These are phyloP conservation scores for Platorchestia sp. DNA, from an alignment of 1,140 invertebrate genomes.

Conservation along the genomic window DNA sequence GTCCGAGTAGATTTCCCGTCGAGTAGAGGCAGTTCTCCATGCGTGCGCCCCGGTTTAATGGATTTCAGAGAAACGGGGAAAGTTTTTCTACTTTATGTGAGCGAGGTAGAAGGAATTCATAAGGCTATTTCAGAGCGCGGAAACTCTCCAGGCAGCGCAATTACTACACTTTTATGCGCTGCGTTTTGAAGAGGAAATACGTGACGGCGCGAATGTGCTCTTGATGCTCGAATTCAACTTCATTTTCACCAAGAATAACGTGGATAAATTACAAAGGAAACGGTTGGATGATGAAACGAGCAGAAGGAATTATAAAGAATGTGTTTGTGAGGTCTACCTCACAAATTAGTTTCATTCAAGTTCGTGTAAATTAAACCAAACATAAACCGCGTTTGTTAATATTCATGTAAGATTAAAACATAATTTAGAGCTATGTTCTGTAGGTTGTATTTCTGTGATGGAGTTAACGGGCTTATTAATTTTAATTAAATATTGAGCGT, in stretches of 20 bases:
- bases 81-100: background rate
- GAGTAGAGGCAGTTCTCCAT: background rate
- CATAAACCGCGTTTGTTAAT: too few relatives aligned
- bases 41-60: background rate
- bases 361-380: too few relatives aligned
- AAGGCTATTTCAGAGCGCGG: background rate
- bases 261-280: background rate
- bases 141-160: background rate
- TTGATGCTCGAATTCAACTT: background rate
- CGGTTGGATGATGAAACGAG: background rate
- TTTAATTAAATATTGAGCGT: too few relatives aligned
- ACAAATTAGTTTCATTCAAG: too few relatives aligned
- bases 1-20: background rate
- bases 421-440: too few relatives aligned
- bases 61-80: background rate
- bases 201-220: background rate
- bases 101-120: background rate
- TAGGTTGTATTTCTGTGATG: too few relatives aligned
- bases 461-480: too few relatives aligned
- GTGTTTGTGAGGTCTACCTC: too few relatives aligned
- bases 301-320: background rate
- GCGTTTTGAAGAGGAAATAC: background rate
- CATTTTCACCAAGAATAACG: background rate
- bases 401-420: too few relatives aligned
- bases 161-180: background rate